Evolutionary conservation across 2,888 invertebrate genomes (phyloP), one percentile per base, ranked within the genome.

Genomic region (Gasteruption jaculator): DNA sequence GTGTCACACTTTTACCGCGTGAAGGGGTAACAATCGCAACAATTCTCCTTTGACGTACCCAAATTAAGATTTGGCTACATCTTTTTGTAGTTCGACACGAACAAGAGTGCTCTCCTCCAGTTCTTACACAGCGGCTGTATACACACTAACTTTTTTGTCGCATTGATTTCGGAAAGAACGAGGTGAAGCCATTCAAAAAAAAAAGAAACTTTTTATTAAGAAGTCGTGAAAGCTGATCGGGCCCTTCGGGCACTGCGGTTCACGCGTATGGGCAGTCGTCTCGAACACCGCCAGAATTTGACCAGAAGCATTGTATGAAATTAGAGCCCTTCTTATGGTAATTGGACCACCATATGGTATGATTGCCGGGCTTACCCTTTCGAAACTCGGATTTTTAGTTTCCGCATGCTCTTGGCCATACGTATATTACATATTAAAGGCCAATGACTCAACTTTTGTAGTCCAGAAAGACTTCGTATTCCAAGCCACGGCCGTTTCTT

Each of bases 251-350:
- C 53, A 49, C 39, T 21, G 19, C 31, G 38, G 39, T 20, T 5
- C 12, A 32, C 32, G 18, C 19, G 32, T 32, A 18, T 20, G 12
- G 18, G 10, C 10, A 24, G 7, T 8, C n/a, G n/a, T n/a, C 24
- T 24, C 10, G 10, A 8, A 24, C 24, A 24, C 24, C 7, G 24
- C 11, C 29, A 30, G 10, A 11, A 12, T 10, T 5, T 31, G 16
- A 43, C 38, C 49, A 46, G 14, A 12, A 56, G 59, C 57, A 63
- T 65, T 65, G 64, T 61, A 56, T 57, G 50, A 61, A 66, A 66
- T 66, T 66, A 66, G 62, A 65, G 63, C 59, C 61, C 66, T 66
- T 66, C 65, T 66, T 65, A 66, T 66, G 66, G 63, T 66, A 66
- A 66, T 66, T 63, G 61, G 60, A 60, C 60, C 62, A 60, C 60